These are phyloP conservation scores for Nomada ruficornis DNA, from an alignment of 2,888 invertebrate species.

Conservation along the genomic window DNA sequence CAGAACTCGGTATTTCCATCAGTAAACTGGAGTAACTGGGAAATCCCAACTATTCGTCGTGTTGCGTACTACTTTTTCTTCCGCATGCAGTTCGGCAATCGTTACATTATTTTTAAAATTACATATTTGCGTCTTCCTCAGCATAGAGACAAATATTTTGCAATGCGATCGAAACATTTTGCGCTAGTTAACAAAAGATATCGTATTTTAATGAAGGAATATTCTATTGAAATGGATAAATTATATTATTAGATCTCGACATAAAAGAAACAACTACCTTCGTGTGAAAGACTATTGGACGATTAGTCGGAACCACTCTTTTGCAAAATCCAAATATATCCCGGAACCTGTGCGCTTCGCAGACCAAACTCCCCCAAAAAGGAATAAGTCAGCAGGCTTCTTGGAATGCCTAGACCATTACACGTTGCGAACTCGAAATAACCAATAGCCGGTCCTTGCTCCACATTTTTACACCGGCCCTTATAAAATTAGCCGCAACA, in stretches of 20 bases:
- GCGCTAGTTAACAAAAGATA: too few relatives aligned
- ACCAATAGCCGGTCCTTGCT: slow-evolving; percentile 69
- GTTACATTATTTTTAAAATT: slow-evolving; percentile 20
- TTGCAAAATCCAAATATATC: slow-evolving; percentile 70
- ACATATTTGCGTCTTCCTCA: too few relatives aligned
- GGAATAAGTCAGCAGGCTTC: slow-evolving; percentile 70
- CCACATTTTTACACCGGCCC: slow-evolving; percentile 70
- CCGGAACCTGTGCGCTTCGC: slow-evolving; percentile 62
- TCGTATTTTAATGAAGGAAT: background rate
- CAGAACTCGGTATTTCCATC: slow-evolving; percentile 58
- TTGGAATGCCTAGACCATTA: slow-evolving; percentile 74
- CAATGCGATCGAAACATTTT: background rate
- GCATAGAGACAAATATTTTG: background rate
- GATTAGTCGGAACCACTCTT: slow-evolving; percentile 19
- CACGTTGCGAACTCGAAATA: slow-evolving; percentile 67
- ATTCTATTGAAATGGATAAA: background rate
- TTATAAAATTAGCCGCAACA: slow-evolving; percentile 48
- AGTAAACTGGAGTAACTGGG: slow-evolving; percentile 59
- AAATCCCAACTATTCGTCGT: slow-evolving; percentile 46
- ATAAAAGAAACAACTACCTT: slow-evolving; percentile 17
- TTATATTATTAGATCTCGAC: background rate
- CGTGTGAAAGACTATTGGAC: slow-evolving; percentile 9
- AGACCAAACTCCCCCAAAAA: slow-evolving; percentile 75
- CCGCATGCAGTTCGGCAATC: slow-evolving; percentile 30
- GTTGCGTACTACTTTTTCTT: slow-evolving; percentile 28